These are phyloP conservation scores for Hypothenemus hampei DNA, from an alignment of 1,140 invertebrate genomes.

Conservation along the genomic window DNA sequence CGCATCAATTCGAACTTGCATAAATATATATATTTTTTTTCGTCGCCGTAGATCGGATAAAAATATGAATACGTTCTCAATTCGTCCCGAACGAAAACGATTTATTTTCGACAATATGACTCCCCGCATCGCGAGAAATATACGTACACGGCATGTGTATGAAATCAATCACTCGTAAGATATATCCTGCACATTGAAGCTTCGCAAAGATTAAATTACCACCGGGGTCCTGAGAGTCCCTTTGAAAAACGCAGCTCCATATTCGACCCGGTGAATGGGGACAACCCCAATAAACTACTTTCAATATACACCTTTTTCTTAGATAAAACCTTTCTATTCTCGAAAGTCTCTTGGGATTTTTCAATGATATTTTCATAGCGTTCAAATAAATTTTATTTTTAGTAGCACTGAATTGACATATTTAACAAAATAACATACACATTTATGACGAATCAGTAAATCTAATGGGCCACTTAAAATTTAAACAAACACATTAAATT, in stretches of 20 bases:
- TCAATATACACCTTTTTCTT: slow-evolving; percentile 6
- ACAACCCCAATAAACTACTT: slow-evolving; percentile 15
- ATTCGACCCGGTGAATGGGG: slow-evolving; percentile 13
- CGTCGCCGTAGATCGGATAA: slow-evolving; percentile 1
- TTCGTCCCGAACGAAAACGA: slow-evolving; percentile 20
- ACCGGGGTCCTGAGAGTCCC: slow-evolving; percentile 16
- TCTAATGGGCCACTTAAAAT: no score
- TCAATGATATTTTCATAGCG: no score
- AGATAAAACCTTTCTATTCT: no score
- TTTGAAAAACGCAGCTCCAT: slow-evolving; percentile 21
- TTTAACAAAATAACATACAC: no score
- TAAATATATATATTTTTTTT: slow-evolving; percentile 8
- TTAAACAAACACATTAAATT: no score
- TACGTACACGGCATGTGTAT: slow-evolving; percentile 15
- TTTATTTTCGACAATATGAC: slow-evolving; percentile 24
- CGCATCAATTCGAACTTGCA: no score
- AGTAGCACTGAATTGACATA: no score
- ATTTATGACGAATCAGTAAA: no score
- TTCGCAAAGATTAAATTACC: slow-evolving; percentile 25
- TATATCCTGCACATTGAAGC: slow-evolving; percentile 25
- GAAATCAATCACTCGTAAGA: slow-evolving; percentile 27
- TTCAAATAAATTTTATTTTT: no score
- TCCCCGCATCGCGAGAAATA: slow-evolving; percentile 11
- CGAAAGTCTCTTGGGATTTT: no score
- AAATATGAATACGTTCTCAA: slow-evolving; percentile 18